These are phyloP conservation scores for Willowsia nigromaculata DNA, from an alignment of 2,888 invertebrate genomes.

Conservation along the genomic window DNA sequence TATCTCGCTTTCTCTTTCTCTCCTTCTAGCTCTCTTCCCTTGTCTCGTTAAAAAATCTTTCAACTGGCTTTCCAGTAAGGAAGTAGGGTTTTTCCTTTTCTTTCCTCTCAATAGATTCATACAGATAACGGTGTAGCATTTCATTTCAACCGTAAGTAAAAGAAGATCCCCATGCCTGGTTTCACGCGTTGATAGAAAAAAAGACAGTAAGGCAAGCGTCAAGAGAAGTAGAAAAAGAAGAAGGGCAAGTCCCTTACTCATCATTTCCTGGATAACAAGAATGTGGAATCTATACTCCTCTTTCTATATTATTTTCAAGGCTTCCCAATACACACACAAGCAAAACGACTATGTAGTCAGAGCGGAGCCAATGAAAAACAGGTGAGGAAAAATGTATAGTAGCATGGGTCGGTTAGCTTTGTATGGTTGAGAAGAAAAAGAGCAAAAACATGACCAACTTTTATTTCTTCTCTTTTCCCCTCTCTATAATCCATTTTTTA, in stretches of 20 bases:
- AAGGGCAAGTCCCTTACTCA: slow-evolving; percentile 77
- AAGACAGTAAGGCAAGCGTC: slow-evolving; percentile 45
- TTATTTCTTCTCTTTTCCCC: slow-evolving; percentile 19
- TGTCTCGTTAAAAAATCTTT: slow-evolving; percentile 34
- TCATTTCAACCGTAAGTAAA: slow-evolving; percentile 38
- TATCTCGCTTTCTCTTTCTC: neutral
- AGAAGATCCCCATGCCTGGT: slow-evolving; percentile 28
- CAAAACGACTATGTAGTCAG: neutral
- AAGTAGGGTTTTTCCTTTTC: slow-evolving; percentile 1
- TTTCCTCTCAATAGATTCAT: slow-evolving; percentile 2
- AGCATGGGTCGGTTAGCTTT: neutral
- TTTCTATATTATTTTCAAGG: slow-evolving; percentile 35
- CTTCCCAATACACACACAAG: neutral
- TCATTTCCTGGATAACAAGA: slow-evolving; percentile 77
- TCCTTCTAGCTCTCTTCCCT: neutral
- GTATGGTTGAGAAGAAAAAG: slow-evolving; percentile 28
- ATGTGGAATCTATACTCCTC: slow-evolving; percentile 65
- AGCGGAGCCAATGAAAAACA: slow-evolving; percentile 75
- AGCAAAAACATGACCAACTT: slow-evolving; percentile 57
- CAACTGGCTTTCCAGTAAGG: slow-evolving; percentile 22
- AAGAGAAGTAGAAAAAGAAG: neutral
- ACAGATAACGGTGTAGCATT: slow-evolving; percentile 24
- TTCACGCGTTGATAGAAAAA: slow-evolving; percentile 45
- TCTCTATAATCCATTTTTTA: slow-evolving; percentile 58
- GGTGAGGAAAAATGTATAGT: slow-evolving; percentile 66